Base-by-base conservation (phyloP, 2,888 invertebrate species). In the Argynnis bischoffii region DNA sequence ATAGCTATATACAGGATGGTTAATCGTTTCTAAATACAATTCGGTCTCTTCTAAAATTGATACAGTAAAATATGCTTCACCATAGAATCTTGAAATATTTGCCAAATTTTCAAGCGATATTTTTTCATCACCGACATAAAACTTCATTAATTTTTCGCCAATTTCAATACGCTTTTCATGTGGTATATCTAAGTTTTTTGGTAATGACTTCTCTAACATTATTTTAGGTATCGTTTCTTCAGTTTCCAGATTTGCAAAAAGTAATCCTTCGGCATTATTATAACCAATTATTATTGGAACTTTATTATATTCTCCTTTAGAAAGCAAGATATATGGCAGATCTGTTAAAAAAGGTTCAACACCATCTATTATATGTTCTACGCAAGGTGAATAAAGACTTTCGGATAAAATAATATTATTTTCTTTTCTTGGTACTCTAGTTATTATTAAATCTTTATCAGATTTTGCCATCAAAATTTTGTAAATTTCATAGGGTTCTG, bases 221-320 rank as follows among this genome's bases (percentile, higher is more conserved):
- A 88, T 71, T n/a, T 75, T 75, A 6, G 77, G 71, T 76, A 85
- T 71, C 57, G 77, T 80, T 0, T 84, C 83, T 0, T 81, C 79
- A 14, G 86, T 86, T 64, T 92, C 91, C 72, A 87, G 68, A 0
- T 70, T 72, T 0, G 80, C 74, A 65, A 91, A 77, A 5, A 89
- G 64, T 15, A 85, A 72, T 0, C 91, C 92, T 77, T 92, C 92
- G 61, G 83, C 80, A 31, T 75, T 78, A 53, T 83, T 88, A 6
- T 74, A 67, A 0, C 91, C 91, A 26, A 89, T 77, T 6, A 92
- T 87, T 74, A 87, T 74, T 0, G 92, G 92, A 1, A 91, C 85
- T 77, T 87, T 88, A 51, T 85, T 83, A 46, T 82, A 87, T 13
- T 81, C 76, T 2, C 89, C 88, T 72, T 76, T 80, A 2, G 72